Conservation (phyloP, 2,113 vertebrate genomes). For the Hemichromis elongatus region DNA sequence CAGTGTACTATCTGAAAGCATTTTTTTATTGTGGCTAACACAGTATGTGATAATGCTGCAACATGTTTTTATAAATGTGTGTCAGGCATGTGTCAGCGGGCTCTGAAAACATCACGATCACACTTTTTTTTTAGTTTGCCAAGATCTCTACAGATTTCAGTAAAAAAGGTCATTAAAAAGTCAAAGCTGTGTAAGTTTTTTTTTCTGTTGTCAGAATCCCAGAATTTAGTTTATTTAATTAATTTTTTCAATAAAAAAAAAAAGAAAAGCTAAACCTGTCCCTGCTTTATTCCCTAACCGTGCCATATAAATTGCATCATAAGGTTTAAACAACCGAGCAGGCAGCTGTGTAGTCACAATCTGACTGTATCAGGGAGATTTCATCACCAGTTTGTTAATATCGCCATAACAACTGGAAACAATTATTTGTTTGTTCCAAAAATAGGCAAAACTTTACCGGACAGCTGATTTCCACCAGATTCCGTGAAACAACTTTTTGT, state of each 20-base stretch:
- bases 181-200: neutral
- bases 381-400: neutral
- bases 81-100: neutral
- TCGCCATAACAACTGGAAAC: slow-evolving; percentile 20
- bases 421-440: neutral
- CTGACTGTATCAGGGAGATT: neutral
- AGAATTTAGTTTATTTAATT: neutral
- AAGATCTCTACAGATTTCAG: neutral
- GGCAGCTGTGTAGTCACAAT: neutral
- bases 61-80: neutral
- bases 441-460: slow-evolving; percentile 29
- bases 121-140: neutral
- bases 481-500: slow-evolving; percentile 26
- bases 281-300: neutral
- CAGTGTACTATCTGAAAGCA: no score
- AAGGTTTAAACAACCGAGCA: neutral
- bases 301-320: neutral
- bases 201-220: neutral
- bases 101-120: neutral
- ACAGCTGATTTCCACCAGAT: slow-evolving; percentile 24
- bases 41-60: neutral
- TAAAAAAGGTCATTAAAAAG: no score
- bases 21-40: neutral
- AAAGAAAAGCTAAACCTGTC: neutral
- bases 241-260: neutral